These are phyloP conservation scores for Mixornis gularis DNA, from an alignment of 2,113 vertebrate genomes.

Conservation along the genomic window DNA sequence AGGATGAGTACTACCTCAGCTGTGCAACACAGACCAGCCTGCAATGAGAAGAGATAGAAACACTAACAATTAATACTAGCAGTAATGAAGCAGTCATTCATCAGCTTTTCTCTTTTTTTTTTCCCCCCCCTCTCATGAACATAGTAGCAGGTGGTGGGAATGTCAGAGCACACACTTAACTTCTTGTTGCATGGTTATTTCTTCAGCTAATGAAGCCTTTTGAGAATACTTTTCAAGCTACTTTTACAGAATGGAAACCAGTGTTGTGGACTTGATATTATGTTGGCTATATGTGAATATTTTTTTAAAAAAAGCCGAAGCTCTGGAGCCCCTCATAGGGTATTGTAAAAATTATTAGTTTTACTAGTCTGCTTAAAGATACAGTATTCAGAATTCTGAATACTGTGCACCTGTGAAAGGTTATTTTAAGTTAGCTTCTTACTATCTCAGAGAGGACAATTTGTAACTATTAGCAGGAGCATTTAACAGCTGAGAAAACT, in stretches of 20 bases:
- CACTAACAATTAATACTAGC: not conserved
- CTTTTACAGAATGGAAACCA: slow-evolving; percentile 21
- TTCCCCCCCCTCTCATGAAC: accelerated
- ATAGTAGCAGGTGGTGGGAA: slow-evolving; percentile 10
- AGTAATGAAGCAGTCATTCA: not conserved
- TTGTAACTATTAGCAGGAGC: not conserved
- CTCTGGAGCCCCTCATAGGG: not conserved
- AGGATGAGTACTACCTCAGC: not conserved
- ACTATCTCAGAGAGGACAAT: not conserved
- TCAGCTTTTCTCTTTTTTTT: not conserved
- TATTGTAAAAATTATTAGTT: slow-evolving; percentile 5
- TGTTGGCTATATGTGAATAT: not conserved
- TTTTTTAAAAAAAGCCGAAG: not conserved
- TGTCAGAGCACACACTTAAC: not conserved
- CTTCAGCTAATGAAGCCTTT: slow-evolving; percentile 57
- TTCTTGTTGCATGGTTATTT: not conserved
- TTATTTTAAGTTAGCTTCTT: not conserved
- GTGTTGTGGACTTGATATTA: not conserved
- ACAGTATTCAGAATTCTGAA: not conserved
- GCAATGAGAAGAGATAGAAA: not conserved
- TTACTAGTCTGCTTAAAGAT: not conserved
- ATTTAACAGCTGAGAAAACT: not conserved
- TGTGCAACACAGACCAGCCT: not conserved
- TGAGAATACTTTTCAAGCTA: slow-evolving; percentile 31
- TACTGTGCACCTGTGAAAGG: not conserved